These are phyloP conservation scores for Myotis lucifugus DNA, from an alignment of 2,113 vertebrate genomes.

Conservation along the genomic window DNA sequence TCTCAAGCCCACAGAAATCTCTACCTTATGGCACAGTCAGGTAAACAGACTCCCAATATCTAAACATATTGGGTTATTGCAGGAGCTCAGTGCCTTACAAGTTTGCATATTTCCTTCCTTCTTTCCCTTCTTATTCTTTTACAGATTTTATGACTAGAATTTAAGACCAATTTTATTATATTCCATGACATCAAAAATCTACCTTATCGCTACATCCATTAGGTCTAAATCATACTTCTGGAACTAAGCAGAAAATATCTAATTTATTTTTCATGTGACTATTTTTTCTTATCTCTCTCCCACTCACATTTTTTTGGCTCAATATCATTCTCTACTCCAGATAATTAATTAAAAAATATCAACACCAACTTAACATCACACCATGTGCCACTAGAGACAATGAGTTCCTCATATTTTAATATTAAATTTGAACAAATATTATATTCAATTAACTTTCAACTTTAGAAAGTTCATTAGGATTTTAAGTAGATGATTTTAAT, in stretches of 20 bases:
- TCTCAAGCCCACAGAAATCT: not conserved
- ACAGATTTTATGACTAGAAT: not conserved
- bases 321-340: not conserved
- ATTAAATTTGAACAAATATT: conserved; percentile 5
- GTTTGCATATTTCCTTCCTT: not conserved
- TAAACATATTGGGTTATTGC: not conserved
- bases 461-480: not conserved
- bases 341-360: not conserved
- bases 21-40: not conserved
- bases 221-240: not conserved
- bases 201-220: not conserved
- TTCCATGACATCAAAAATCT: not conserved
- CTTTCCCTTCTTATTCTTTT: not conserved
- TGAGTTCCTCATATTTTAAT: not conserved
- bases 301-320: not conserved
- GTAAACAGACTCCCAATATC: not conserved
- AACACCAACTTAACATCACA: not conserved
- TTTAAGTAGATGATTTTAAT: not conserved
- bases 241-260: not conserved
- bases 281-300: not conserved
- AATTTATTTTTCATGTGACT: not conserved
- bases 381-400: not conserved
- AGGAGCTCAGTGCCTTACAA: not conserved
- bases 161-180: not conserved
- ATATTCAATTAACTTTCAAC: not conserved